Percentiles rank a stretch among this genome's conserved stretches.
phyloP scores from a whole-genome alignment of 2,113 vertebrate species.

The Aptenodytes forsteri region DNA sequence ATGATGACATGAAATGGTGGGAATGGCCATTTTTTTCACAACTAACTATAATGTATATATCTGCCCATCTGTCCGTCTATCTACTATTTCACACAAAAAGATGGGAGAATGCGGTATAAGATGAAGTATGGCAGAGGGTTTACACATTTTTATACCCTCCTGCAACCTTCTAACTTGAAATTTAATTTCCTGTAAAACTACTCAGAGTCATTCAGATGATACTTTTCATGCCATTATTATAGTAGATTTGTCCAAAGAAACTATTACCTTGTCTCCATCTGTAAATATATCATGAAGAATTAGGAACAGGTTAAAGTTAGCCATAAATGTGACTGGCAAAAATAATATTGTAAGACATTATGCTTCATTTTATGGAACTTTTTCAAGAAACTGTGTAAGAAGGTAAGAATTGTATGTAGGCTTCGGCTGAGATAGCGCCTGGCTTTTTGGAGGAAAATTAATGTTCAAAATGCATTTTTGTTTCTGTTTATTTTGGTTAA shows the following conservation, averaged over 20 bases:
- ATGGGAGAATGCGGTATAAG: neutral
- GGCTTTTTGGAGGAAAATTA: neutral
- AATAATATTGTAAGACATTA: neutral
- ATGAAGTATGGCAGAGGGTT: neutral
- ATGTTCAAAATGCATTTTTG: neutral
- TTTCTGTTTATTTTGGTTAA: neutral
- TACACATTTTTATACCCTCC: neutral
- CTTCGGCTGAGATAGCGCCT: neutral
- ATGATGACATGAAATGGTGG: rapidly evolving
- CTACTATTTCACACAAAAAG: neutral
- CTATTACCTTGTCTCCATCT: neutral
- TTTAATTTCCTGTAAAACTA: neutral
- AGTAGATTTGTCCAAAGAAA: neutral
- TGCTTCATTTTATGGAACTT: neutral
- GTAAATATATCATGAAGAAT: neutral
- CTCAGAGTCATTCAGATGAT: neutral
- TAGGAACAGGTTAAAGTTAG: neutral
- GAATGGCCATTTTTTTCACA: neutral
- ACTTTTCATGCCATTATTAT: neutral
- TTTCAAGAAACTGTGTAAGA: neutral
- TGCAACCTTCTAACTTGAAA: neutral
- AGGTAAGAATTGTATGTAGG: neutral
- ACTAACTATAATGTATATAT: neutral
- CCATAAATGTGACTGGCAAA: neutral
- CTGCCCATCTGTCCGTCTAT: neutral